phyloP scores from a whole-genome alignment of 2,888 invertebrate genomes.

The Fragum fragum region DNA sequence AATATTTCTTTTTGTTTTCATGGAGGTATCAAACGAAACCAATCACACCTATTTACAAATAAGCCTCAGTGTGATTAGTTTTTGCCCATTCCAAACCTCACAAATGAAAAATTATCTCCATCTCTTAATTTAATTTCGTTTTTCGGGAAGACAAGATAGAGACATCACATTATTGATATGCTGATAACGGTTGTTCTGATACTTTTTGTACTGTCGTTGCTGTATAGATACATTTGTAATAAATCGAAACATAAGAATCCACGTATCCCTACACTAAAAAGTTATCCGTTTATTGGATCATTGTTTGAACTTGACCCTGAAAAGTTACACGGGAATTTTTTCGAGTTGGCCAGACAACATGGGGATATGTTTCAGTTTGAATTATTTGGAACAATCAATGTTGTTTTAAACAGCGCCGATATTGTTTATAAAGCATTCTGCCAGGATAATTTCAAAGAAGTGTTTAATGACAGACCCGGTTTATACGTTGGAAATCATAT shows the following conservation, averaged over 20 bases:
- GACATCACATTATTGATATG: no score
- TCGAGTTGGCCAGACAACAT: background rate
- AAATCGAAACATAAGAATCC: background rate
- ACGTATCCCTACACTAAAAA: background rate
- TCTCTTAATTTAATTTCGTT: no score
- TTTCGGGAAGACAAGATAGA: no score
- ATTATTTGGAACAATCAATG: constrained; percentile 1
- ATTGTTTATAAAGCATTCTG: background rate
- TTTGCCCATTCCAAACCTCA: no score
- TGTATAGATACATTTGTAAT: background rate
- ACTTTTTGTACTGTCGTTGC: background rate
- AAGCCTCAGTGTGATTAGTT: no score
- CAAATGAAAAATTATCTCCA: no score
- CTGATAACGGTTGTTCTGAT: no score
- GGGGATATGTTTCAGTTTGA: background rate
- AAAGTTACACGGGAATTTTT: background rate
- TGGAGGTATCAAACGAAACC: no score
- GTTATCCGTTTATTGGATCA: background rate
- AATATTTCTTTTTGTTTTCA: no score
- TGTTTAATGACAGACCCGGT: constrained; percentile 11
- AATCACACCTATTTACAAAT: no score
- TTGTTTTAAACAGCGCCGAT: background rate
- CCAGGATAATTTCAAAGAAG: background rate
- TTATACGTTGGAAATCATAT: background rate
- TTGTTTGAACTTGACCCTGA: background rate